These are phyloP conservation scores for Apotomis betuletana DNA, from an alignment of 2,888 invertebrate genomes.

Conservation along the genomic window DNA sequence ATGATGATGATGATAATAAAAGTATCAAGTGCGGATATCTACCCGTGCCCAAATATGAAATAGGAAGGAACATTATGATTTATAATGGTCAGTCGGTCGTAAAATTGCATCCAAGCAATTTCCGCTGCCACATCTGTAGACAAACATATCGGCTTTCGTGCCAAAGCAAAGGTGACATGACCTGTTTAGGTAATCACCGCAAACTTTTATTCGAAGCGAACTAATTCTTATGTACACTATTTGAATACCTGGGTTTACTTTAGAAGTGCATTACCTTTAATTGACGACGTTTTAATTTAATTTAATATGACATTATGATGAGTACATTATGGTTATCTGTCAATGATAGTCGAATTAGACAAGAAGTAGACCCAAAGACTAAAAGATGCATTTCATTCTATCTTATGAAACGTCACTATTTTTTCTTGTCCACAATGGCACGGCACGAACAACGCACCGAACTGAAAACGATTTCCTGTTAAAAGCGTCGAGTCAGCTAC, in stretches of 20 bases:
- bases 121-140: constrained; percentile 23
- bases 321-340: too few relatives aligned
- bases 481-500: constrained; percentile 39
- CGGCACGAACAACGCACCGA: constrained; percentile 21
- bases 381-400: constrained; percentile 2
- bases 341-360: too few relatives aligned
- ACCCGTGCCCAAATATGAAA: constrained; percentile 64
- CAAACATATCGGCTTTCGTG: constrained; percentile 8
- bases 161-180: constrained; percentile 15
- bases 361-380: too few relatives aligned
- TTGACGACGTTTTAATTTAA: too few relatives aligned
- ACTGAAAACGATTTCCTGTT: constrained; percentile 32
- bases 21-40: too few relatives aligned
- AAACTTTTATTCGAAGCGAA: background rate
- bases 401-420: constrained; percentile 21
- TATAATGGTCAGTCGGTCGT: constrained; percentile 44
- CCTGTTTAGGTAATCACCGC: background rate
- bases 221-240: too few relatives aligned
- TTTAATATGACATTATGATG: too few relatives aligned
- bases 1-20: too few relatives aligned
- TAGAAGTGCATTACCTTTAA: too few relatives aligned
- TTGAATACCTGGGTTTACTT: too few relatives aligned
- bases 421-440: constrained; percentile 27
- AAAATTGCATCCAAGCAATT: constrained; percentile 43
- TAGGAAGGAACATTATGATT: constrained; percentile 53